These are phyloP conservation scores for Rhizomys pruinosus DNA, from an alignment of 2,113 vertebrate genomes.

Conservation along the genomic window DNA sequence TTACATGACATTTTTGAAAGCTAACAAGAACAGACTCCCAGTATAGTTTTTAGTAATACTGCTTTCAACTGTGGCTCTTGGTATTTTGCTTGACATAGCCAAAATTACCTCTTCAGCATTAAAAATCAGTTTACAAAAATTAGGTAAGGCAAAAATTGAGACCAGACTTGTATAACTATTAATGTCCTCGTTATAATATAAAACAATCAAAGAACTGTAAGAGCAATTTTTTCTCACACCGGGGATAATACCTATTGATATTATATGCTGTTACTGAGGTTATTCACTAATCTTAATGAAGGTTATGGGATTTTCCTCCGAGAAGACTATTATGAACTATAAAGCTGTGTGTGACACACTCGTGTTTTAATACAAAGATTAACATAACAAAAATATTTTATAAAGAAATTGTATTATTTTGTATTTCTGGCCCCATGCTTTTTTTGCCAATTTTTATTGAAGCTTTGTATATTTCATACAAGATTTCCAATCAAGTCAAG, in stretches of 20 bases:
- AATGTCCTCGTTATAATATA: constrained; percentile 62
- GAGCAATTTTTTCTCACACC: constrained; percentile 66
- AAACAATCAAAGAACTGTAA: constrained; percentile 70
- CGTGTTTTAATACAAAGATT: constrained; percentile 72
- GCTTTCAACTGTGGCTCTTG: constrained; percentile 37
- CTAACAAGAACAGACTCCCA: neutral
- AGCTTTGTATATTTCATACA: too few species aligned
- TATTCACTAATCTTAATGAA: constrained; percentile 74
- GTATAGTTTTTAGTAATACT: constrained; percentile 38
- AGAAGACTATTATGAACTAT: constrained; percentile 58
- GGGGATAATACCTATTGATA: constrained; percentile 74
- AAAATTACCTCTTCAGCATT: constrained; percentile 60
- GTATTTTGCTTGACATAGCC: constrained; percentile 64
- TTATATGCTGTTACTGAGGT: constrained; percentile 70
- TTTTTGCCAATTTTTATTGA: too few species aligned
- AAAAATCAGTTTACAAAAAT: constrained; percentile 61
- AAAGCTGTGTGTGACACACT: constrained; percentile 61
- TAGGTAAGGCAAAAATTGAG: constrained; percentile 47
- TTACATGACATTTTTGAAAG: neutral
- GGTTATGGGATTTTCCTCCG: constrained; percentile 51
- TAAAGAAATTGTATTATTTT: constrained; percentile 38
- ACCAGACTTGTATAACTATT: constrained; percentile 71
- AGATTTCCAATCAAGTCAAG: too few species aligned
- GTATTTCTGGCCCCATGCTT: neutral
- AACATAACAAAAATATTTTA: constrained; percentile 64